These are phyloP conservation scores for Etia nguti DNA, from an alignment of 2,113 vertebrate genomes.

Conservation along the genomic window DNA sequence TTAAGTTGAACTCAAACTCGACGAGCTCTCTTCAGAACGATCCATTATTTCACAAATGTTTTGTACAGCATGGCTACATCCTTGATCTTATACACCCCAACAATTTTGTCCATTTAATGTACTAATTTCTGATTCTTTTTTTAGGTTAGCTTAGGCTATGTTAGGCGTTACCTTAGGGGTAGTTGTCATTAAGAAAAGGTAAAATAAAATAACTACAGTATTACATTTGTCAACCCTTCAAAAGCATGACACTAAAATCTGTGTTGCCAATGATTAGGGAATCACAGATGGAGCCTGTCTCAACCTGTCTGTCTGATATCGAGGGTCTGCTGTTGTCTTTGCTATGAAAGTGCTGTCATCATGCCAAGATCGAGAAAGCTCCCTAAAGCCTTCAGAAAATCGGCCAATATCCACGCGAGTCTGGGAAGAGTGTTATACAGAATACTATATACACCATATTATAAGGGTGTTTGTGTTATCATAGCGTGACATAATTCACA, in stretches of 20 bases:
- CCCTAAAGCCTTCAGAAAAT: not conserved
- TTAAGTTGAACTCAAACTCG: not conserved
- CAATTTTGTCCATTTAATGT: not conserved
- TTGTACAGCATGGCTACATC: not conserved
- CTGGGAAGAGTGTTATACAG: not conserved
- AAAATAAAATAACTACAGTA: not conserved
- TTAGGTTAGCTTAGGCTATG: not conserved
- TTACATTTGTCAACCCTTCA: not conserved
- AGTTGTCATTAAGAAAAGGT: not conserved
- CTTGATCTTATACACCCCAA: not conserved
- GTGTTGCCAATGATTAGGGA: not conserved
- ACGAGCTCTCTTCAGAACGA: not conserved
- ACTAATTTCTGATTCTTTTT: not conserved
- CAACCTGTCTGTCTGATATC: not conserved
- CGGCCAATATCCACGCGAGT: accelerated
- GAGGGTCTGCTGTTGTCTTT: not conserved
- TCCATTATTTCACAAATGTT: not conserved
- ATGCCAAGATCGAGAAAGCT: not conserved
- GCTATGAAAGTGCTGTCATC: not conserved
- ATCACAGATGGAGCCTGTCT: not conserved
- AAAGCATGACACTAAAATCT: not conserved
- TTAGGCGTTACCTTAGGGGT: not conserved
- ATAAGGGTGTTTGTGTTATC: not conserved
- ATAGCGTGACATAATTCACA: not conserved
- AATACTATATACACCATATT: not conserved